Base-by-base conservation (phyloP, 1,140 invertebrate genomes). In the Paralvinella palmiformis region DNA sequence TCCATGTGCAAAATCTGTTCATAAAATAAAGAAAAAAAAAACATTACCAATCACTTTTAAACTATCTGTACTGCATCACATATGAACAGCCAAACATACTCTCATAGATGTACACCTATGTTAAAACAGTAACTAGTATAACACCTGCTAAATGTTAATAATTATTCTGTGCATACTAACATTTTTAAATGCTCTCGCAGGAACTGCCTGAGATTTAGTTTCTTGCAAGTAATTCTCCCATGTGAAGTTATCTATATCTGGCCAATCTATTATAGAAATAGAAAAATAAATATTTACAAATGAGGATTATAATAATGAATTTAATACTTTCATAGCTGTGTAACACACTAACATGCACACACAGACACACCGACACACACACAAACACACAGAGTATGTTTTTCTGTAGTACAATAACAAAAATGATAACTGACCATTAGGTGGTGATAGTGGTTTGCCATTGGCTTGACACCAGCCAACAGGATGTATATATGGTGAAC, bases 401-500 rank as follows among this genome's bases (percentile, higher is more conserved):
- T 15, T n/a, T 15, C 15, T 15, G 41, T n/a, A 44, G 41, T n/a
- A 44, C 41, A 44, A 15, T n/a, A n/a, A 5, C 29, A 29, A 20
- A 36, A 29, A 7, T 29, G 45, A 59, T n/a, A 33, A 69, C 69
- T 68, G 61, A 79, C 79, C 88, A 77, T 92, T 91, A 7, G 94
- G 94, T 20, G 92, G 90, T 27, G 91, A 92, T 4, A 97, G 81
- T 57, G 85, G 81, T 63, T 88, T 85, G 4, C 87, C 88, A 74
- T 91, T 88, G 53, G 91, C 86, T 70, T 90, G 85, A 75, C 92
- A 94, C 91, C 92, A 96, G 56, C 92, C 91, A 15, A 95, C 88
- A 4, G 92, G 92, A 84, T 95, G 92, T 60, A 97, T 94, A 73
- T 92, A 92, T 0, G 92, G 92, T 0, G 92, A 95, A 36, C 86